Percentiles rank a stretch among this genome's conserved stretches.
These are phyloP conservation scores for Exaiptasia diaphana DNA, from an alignment of 64 coral and sea anemone species.

Conservation along the genomic window DNA sequence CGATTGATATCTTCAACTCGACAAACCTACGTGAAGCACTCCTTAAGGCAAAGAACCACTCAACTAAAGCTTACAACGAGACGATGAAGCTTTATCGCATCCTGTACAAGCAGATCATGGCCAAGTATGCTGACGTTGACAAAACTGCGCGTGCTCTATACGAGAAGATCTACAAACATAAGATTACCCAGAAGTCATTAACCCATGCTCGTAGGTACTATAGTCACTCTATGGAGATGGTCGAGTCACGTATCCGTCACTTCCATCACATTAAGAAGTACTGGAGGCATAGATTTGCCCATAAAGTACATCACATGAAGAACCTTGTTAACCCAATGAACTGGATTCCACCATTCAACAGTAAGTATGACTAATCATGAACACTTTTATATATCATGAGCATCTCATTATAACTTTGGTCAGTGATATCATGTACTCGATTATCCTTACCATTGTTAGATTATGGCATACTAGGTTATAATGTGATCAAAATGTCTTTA, in stretches of 20 bases:
- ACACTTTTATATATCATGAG: not conserved
- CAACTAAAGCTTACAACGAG: slow-evolving; percentile 18
- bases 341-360: slow-evolving; percentile 96
- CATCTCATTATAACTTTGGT: too few species aligned
- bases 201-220: slow-evolving; percentile 32
- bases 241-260: slow-evolving; percentile 9
- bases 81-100: slow-evolving; percentile 44
- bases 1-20: slow-evolving; percentile 63
- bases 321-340: slow-evolving; percentile 55
- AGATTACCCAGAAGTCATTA: slow-evolving; percentile 32
- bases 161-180: slow-evolving; percentile 43
- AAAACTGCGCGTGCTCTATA: slow-evolving; percentile 14
- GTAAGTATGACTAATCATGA: slow-evolving; percentile 59
- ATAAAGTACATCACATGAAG: slow-evolving; percentile 30
- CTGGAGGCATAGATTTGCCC: slow-evolving; percentile 33
- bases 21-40: slow-evolving; percentile 17
- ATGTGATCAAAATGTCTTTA: too few species aligned
- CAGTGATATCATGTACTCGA: too few species aligned
- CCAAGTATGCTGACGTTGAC: slow-evolving; percentile 22
- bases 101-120: slow-evolving; percentile 6
- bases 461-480: too few species aligned
- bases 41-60: slow-evolving; percentile 27
- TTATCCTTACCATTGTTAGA: too few species aligned
- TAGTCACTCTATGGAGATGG: slow-evolving; percentile 35
- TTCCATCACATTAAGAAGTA: slow-evolving; percentile 43